These are phyloP conservation scores for Bhutanitis thaidina DNA, from an alignment of 2,888 invertebrate species.

Conservation along the genomic window DNA sequence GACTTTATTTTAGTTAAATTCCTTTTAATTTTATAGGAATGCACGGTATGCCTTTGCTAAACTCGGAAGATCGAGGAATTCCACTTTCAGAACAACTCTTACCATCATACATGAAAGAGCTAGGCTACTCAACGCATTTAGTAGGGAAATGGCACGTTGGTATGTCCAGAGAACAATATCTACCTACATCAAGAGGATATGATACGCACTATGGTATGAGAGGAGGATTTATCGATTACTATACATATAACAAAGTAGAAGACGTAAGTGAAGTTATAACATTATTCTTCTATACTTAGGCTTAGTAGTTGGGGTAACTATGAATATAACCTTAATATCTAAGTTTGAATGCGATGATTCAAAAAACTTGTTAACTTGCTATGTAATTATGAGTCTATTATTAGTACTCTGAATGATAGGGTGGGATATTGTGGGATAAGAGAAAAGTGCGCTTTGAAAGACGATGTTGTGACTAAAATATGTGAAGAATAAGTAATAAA, in stretches of 20 bases:
- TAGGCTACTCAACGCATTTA: conserved; percentile 89
- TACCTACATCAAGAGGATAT: conserved; percentile 88
- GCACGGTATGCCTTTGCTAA: conserved; percentile 63
- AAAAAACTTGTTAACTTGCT: no score
- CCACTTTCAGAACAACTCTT: conserved; percentile 76
- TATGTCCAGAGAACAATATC: conserved; percentile 84
- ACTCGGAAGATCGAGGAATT: conserved; percentile 68
- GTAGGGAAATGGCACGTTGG: conserved; percentile 97
- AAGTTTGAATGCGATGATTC: no score
- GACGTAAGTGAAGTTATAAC: conserved; percentile 38
- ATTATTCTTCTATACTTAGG: neutral
- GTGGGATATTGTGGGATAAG: no score
- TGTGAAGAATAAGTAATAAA: no score
- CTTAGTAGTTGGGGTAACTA: no score
- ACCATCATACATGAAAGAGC: conserved; percentile 81
- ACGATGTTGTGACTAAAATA: no score
- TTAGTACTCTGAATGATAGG: no score
- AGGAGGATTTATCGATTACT: conserved; percentile 88
- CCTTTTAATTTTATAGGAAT: conserved; percentile 43
- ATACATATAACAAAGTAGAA: conserved; percentile 71
- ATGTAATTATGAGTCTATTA: no score
- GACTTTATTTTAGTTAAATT: no score
- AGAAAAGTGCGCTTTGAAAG: no score
- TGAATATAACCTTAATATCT: no score
- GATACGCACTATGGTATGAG: conserved; percentile 89